Evolutionary conservation across 1,140 invertebrate genomes (phyloP), one percentile per base, ranked within the genome.

Genomic region (Orchesella cincta): DNA sequence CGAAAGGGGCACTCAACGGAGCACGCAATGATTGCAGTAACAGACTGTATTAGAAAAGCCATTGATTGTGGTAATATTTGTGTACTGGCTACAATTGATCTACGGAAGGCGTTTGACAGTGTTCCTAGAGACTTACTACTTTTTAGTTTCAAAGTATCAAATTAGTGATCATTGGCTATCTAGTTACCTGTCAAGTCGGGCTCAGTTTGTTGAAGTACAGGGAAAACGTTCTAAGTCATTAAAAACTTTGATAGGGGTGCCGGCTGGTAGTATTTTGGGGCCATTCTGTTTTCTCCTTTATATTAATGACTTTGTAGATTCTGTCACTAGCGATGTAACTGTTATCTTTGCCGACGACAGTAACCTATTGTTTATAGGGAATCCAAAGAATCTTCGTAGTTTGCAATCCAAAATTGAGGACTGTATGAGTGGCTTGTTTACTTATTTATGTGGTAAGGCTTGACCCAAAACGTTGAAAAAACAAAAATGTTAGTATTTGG

Each of bases 291-390:
- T 77, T 39, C 51, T 3, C n/a, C 18, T 79, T 5, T 78, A 78
- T 31, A 74, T 77, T 29, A 73, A 77, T 62, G 78, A 79, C 39
- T 26, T 79, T 1, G 76, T 76, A 34, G 2, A 0, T 33, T 1
- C 20, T 1, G 20, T 75, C 1, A 29, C 51, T 57, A 71, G 36
- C 26, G 20, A 29, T 28, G 1, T 70, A 33, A 70, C 76, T 0
- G 51, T 73, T 3, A 20, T 76, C 1, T 79, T 67, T 74, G 78
- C 78, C 18, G 78, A 79, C 33, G 78, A 76, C 57, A 79, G 12
- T 1, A 31, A 76, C 2, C 23, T 76, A 14, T 28, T 2, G n/a
- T 46, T 71, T 29, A n/a, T 23, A 34, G 54, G 29, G 23, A 52
- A 52, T 16, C 67, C 75, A 1, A 36, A 39, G 3, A 18, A 71